Conservation (phyloP, 2,113 vertebrate genomes). For the Neolamprologus caudopunctatus region DNA sequence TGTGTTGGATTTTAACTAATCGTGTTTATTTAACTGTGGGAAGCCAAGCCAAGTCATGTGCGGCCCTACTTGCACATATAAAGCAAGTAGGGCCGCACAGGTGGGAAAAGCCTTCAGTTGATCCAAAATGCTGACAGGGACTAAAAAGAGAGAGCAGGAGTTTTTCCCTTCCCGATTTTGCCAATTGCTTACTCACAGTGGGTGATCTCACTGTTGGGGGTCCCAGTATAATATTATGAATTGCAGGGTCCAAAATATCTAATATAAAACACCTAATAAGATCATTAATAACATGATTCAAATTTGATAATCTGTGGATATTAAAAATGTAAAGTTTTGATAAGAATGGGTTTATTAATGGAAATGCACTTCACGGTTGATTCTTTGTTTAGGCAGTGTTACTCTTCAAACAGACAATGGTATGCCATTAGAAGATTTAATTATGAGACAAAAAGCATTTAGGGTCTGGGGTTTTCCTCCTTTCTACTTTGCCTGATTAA, state of each 20-base stretch:
- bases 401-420: background rate
- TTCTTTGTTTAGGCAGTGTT: background rate
- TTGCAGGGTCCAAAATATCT: background rate
- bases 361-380: background rate
- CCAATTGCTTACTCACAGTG: background rate
- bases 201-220: background rate
- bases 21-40: background rate
- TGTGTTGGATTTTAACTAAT: background rate
- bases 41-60: background rate
- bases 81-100: background rate
- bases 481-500: conserved; percentile 43
- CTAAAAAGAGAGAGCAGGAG: background rate
- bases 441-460: background rate
- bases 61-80: background rate
- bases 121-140: background rate
- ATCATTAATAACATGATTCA: background rate
- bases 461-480: background rate
- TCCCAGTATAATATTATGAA: background rate
- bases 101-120: background rate
- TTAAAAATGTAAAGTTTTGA: background rate
- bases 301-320: background rate
- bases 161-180: background rate
- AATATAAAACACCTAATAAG: background rate
- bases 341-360: background rate
- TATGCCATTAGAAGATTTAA: background rate